phyloP scores from a whole-genome alignment of 1,140 invertebrate genomes.

The Cyclina sinensis region DNA sequence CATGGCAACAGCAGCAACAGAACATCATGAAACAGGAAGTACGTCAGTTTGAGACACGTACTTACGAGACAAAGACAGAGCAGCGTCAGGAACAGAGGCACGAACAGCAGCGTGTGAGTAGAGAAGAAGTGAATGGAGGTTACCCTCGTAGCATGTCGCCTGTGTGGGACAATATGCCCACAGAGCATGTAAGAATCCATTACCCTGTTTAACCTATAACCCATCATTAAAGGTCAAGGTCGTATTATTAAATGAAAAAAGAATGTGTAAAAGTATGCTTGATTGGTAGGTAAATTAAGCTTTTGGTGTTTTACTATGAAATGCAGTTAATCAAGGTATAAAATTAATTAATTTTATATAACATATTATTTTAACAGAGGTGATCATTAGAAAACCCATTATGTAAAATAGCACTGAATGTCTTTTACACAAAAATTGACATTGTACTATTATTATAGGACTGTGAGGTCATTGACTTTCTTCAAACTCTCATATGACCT shows the following conservation, averaged over 20 bases:
- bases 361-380: too few species aligned
- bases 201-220: conserved; percentile 2
- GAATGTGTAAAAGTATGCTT: too few species aligned
- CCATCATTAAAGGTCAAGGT: conserved; percentile 36
- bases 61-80: conserved; percentile 69
- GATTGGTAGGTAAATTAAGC: too few species aligned
- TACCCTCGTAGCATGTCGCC: conserved; percentile 79
- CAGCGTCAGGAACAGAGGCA: conserved; percentile 71
- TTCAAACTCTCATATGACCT: too few species aligned
- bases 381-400: too few species aligned
- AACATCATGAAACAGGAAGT: conserved; percentile 50
- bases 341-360: too few species aligned
- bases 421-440: too few species aligned
- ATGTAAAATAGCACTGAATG: too few species aligned
- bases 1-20: conserved; percentile 74
- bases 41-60: conserved; percentile 70
- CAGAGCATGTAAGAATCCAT: conserved; percentile 65
- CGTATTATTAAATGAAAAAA: neutral
- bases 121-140: conserved; percentile 32
- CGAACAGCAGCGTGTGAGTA: conserved; percentile 77
- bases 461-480: too few species aligned
- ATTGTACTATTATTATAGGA: too few species aligned
- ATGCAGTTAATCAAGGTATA: too few species aligned
- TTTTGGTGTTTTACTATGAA: too few species aligned
- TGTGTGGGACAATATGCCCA: conserved; percentile 77